Evolutionary conservation across 2,113 vertebrate species (phyloP).

Genomic region (Corvus hawaiiensis): DNA sequence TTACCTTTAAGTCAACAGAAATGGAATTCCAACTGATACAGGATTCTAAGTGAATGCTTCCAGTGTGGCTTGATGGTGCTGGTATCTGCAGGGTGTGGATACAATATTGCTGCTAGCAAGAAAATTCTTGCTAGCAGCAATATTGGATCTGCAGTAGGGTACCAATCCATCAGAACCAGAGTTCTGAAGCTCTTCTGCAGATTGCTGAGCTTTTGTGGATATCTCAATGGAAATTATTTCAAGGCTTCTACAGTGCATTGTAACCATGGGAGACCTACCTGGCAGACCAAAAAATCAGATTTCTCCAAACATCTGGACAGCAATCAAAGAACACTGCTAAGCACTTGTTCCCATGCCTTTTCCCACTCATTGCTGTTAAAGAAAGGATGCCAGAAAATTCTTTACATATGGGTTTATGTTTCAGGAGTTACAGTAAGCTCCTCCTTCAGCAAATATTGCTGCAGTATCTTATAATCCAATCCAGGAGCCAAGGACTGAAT

Average conservation of each 20-base stretch:
- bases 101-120: too few species aligned
- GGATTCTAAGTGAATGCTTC: background rate
- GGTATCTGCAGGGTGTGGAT: background rate
- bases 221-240: background rate
- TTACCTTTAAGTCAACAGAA: background rate
- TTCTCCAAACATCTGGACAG: conserved; percentile 22
- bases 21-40: background rate
- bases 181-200: background rate
- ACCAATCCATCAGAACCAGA: background rate
- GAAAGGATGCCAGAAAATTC: background rate
- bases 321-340: conserved; percentile 26
- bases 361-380: background rate
- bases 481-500: background rate
- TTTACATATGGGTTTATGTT: background rate
- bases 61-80: background rate
- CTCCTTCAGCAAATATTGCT: background rate
- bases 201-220: background rate
- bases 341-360: conserved; percentile 23
- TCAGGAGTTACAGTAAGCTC: background rate
- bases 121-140: too few species aligned
- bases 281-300: background rate
- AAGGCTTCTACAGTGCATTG: background rate
- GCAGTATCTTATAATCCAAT: background rate
- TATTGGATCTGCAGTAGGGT: background rate
- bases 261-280: background rate